phyloP scores from a whole-genome alignment of 2,888 invertebrate species.

The Polydrusus pterygomalis region DNA sequence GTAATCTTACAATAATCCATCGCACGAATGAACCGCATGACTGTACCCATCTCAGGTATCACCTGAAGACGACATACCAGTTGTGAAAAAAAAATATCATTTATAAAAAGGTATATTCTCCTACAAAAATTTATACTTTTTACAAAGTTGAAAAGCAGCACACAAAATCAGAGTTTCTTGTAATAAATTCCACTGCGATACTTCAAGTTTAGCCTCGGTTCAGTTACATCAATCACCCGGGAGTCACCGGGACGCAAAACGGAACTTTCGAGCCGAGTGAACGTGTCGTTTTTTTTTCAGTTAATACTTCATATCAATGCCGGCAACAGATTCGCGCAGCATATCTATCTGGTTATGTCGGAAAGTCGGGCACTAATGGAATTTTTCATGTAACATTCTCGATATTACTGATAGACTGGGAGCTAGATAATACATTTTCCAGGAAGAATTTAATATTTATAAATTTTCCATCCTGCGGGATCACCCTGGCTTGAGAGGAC shows the following conservation, averaged over 20 bases:
- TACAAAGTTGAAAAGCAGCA: not conserved
- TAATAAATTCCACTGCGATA: slow-evolving; percentile 4
- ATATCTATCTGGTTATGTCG: not conserved
- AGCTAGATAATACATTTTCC: not conserved
- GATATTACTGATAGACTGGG: not conserved
- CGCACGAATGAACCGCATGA: too few species aligned
- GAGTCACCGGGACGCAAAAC: not conserved
- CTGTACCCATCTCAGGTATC: too few species aligned
- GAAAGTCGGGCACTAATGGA: slow-evolving; percentile 4
- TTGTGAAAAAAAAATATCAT: too few species aligned
- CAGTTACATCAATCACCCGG: not conserved
- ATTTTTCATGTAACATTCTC: not conserved
- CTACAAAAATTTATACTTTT: not conserved
- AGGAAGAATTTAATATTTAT: too few species aligned
- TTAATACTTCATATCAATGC: slow-evolving; percentile 8
- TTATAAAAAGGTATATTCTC: too few species aligned
- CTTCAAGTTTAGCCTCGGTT: not conserved
- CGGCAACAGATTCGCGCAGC: not conserved
- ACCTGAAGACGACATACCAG: too few species aligned
- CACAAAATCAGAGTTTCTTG: not conserved
- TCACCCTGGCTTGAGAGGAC: too few species aligned
- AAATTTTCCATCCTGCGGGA: too few species aligned
- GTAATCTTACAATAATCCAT: too few species aligned
- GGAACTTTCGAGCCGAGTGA: not conserved
- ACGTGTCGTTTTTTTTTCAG: not conserved